A percentile compares a stretch with the other conserved stretches of the same genome.
phyloP scores from a whole-genome alignment of 1,140 invertebrate genomes.

The Ylistrum balloti region DNA sequence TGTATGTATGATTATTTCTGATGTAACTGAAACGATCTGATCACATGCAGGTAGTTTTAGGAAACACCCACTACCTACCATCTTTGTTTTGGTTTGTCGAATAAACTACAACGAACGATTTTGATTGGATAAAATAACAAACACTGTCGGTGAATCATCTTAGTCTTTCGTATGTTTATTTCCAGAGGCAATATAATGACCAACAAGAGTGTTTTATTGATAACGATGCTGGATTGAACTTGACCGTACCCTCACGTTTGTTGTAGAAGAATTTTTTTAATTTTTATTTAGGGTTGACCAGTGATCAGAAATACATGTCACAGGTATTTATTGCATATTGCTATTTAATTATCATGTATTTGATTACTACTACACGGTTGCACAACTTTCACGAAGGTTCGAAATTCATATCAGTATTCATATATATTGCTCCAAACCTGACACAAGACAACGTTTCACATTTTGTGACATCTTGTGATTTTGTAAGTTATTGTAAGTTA shows the following conservation, averaged over 20 bases:
- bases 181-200: background rate
- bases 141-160: background rate
- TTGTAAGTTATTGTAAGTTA: too few relatives aligned
- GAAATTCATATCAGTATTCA: too few relatives aligned
- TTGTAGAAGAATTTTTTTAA: too few relatives aligned
- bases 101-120: background rate
- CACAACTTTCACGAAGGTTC: too few relatives aligned
- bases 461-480: too few relatives aligned
- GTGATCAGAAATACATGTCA: background rate
- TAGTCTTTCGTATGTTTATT: background rate
- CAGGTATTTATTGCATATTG: background rate
- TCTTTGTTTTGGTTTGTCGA: constrained; percentile 24
- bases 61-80: constrained; percentile 21
- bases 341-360: too few relatives aligned
- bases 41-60: too few relatives aligned
- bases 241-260: background rate
- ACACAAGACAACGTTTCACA: too few relatives aligned
- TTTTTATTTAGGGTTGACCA: background rate
- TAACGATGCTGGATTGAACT: background rate
- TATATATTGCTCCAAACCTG: too few relatives aligned
- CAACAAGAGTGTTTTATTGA: background rate
- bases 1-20: too few relatives aligned
- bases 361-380: too few relatives aligned
- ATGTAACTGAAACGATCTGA: too few relatives aligned
- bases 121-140: background rate